Conservation (phyloP, 2,797 vertebrate genomes). For the Pantherophis alleghaniensis region DNA sequence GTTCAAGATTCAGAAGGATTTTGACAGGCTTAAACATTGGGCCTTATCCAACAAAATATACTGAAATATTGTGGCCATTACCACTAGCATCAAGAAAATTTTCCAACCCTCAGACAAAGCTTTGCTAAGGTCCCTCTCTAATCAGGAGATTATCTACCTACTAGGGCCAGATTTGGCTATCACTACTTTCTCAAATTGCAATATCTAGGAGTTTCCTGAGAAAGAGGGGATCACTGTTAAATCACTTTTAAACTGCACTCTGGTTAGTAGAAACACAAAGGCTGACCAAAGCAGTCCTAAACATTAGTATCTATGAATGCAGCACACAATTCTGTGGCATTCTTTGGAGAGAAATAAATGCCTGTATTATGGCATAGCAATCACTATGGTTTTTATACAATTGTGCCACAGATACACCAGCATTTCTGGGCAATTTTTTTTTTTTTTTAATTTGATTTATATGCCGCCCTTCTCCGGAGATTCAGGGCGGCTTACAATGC, state of each 20-base stretch:
- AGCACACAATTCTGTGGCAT: slow-evolving; percentile 7
- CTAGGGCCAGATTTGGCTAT: too few relatives aligned
- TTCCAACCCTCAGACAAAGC: background rate
- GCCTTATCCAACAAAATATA: background rate
- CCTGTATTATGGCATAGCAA: slow-evolving; percentile 6
- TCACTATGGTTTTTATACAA: background rate
- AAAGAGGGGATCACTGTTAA: background rate
- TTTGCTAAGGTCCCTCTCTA: background rate
- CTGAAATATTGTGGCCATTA: background rate
- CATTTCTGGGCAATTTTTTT: slow-evolving; percentile 16
- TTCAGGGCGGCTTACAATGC: too few relatives aligned
- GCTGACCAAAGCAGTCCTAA: background rate
- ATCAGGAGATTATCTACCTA: background rate
- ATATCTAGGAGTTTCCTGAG: background rate
- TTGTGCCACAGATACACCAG: slow-evolving; percentile 8
- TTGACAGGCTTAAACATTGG: background rate
- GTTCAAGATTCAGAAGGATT: background rate
- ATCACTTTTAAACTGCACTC: background rate
- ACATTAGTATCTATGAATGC: slow-evolving; percentile 3
- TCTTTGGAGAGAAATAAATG: slow-evolving; percentile 19
- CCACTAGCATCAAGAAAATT: background rate
- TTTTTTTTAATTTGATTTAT: too few relatives aligned
- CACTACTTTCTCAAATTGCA: background rate
- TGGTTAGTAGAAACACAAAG: background rate
- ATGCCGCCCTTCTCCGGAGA: too few relatives aligned